phyloP scores from a whole-genome alignment of 2,113 vertebrate genomes.

The Ophthalmolycus amberensis region DNA sequence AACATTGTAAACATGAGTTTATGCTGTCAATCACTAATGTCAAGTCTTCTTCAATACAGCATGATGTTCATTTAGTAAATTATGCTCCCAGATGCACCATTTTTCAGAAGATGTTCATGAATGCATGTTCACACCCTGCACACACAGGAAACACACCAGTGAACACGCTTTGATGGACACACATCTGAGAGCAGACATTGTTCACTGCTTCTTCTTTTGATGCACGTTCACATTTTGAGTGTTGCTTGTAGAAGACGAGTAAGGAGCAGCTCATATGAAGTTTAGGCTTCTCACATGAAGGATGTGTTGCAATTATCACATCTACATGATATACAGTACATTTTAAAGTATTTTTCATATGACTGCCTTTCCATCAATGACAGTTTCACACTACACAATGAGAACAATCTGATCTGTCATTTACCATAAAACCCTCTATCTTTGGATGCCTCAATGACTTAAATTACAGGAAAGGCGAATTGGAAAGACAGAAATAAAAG shows the following conservation, averaged over 20 bases:
- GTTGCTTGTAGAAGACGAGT: neutral
- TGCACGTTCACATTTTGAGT: neutral
- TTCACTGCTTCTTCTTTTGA: constrained; percentile 7
- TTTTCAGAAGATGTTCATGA: too few relatives aligned
- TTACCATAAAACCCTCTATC: too few relatives aligned
- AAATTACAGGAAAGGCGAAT: neutral
- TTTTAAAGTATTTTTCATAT: neutral
- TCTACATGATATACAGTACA: neutral
- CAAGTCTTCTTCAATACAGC: too few relatives aligned
- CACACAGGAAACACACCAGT: too few relatives aligned
- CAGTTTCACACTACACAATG: too few relatives aligned
- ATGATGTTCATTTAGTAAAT: too few relatives aligned
- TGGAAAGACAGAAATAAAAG: neutral
- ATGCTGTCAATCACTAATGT: too few relatives aligned
- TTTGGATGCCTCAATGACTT: neutral
- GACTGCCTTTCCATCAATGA: neutral
- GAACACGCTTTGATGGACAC: too few relatives aligned
- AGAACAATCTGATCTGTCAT: too few relatives aligned
- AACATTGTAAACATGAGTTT: too few relatives aligned
- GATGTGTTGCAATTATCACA: neutral
- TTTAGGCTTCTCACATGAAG: neutral
- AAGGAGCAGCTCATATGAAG: neutral
- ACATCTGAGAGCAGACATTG: constrained; percentile 11
- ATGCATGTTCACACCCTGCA: too few relatives aligned
- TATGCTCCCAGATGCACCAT: too few relatives aligned